phyloP scores from a whole-genome alignment of 2,113 vertebrate species.

The Mastomys natalensis region DNA sequence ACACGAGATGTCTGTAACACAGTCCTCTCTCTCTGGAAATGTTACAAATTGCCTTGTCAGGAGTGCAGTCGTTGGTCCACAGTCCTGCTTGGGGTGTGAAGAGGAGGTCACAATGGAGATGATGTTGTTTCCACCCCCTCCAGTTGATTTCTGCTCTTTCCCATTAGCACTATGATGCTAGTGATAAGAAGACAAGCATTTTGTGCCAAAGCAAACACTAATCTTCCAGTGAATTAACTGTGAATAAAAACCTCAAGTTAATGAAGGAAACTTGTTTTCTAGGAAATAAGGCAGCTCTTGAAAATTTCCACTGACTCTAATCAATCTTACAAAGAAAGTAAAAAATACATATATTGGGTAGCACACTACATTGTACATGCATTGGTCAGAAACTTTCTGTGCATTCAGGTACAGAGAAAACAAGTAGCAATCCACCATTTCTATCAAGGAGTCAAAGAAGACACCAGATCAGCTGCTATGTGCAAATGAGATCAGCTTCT shows the following conservation, averaged over 20 bases:
- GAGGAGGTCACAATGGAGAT: too few relatives aligned
- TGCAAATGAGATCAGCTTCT: not conserved
- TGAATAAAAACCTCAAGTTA: not conserved
- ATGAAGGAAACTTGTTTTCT: not conserved
- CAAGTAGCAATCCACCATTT: not conserved
- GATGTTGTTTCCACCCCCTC: fast-evolving
- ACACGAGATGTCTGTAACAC: not conserved
- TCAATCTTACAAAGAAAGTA: not conserved
- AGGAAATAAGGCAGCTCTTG: not conserved
- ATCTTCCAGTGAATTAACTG: not conserved
- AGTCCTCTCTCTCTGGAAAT: not conserved
- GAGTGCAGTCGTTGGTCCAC: not conserved
- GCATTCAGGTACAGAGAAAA: not conserved
- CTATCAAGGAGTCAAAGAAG: not conserved
- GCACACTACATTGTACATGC: not conserved
- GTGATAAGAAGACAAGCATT: not conserved
- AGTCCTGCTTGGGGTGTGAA: not conserved
- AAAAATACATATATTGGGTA: not conserved
- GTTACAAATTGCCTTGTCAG: not conserved
- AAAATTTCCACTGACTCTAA: not conserved
- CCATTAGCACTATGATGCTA: not conserved
- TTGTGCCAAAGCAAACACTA: not conserved
- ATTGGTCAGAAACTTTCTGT: not conserved
- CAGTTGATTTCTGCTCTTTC: not conserved
- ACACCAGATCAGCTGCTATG: not conserved